These are phyloP conservation scores for Conops quadrifasciatus DNA, from an alignment of 2,888 invertebrate species.

Conservation along the genomic window DNA sequence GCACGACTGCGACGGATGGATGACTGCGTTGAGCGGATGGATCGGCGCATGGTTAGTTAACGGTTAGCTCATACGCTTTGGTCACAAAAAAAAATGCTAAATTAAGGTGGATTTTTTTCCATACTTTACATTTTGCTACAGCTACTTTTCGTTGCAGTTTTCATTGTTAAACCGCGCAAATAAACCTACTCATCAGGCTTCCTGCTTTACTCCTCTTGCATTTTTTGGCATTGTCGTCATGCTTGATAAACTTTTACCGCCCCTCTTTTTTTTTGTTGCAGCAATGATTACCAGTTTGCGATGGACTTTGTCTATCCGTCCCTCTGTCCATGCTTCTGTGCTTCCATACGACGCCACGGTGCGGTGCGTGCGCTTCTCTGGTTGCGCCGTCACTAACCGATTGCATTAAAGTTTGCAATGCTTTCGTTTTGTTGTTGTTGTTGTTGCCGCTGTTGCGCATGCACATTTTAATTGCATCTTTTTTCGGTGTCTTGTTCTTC, in stretches of 20 bases:
- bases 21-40: background rate
- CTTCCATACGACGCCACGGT: too few species aligned
- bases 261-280: constrained; percentile 13
- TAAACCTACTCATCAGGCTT: constrained; percentile 4
- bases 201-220: constrained; percentile 16
- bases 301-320: too few species aligned
- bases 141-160: too few species aligned
- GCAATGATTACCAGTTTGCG: background rate
- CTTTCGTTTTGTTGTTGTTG: background rate
- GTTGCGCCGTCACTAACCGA: constrained; percentile 23
- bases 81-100: background rate
- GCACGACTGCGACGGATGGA: background rate
- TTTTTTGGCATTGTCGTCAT: constrained; percentile 26
- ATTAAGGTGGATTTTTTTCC: background rate
- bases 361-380: background rate
- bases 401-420: constrained; percentile 21
- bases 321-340: too few species aligned
- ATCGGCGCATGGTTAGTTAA: background rate
- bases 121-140: background rate
- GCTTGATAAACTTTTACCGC: constrained; percentile 30
- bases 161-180: constrained; percentile 2
- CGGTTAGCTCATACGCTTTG: background rate
- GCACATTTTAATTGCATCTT: constrained; percentile 24
- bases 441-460: constrained; percentile 10
- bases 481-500: background rate